Conservation (phyloP, 2,888 invertebrate species). For the Opisthograptis luteolata region DNA sequence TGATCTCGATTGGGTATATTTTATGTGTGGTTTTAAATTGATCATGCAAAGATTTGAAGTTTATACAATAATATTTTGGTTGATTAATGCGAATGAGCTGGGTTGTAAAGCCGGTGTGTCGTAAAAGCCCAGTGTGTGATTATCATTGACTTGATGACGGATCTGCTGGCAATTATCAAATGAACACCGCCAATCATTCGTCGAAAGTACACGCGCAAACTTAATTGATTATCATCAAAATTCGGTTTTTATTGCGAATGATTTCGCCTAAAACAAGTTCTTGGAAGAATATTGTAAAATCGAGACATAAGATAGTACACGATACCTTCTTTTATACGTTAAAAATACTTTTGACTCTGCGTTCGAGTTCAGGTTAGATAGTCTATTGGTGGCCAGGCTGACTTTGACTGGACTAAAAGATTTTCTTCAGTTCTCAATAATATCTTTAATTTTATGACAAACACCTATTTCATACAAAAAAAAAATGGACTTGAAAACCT, state of each 20-base stretch:
- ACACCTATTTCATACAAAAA: too few species aligned
- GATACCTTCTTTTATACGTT: too few species aligned
- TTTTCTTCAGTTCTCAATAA: too few species aligned
- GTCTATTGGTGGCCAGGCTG: too few species aligned
- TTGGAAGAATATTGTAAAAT: slow-evolving; percentile 26
- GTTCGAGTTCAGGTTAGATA: too few species aligned
- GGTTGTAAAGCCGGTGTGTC: slow-evolving; percentile 57
- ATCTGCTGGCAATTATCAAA: slow-evolving; percentile 54
- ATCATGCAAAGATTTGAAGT: slow-evolving; percentile 22
- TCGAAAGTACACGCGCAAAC: slow-evolving; percentile 39
- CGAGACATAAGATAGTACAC: slow-evolving; percentile 16
- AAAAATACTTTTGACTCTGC: too few species aligned
- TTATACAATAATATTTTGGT: slow-evolving; percentile 39
- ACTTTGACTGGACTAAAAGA: too few species aligned
- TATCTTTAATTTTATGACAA: too few species aligned
- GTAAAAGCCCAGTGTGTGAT: slow-evolving; percentile 57
- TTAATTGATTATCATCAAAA: slow-evolving; percentile 36
- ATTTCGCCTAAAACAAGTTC: slow-evolving; percentile 33
- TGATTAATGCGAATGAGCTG: slow-evolving; percentile 45
- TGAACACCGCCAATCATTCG: slow-evolving; percentile 45
- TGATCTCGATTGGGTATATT: slow-evolving; percentile 34
- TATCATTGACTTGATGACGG: slow-evolving; percentile 45
- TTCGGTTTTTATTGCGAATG: slow-evolving; percentile 40
- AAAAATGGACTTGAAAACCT: too few species aligned
- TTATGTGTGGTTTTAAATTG: slow-evolving; percentile 33